Conservation (phyloP, 2,888 invertebrate genomes). For the Cosmopolites sordidus region DNA sequence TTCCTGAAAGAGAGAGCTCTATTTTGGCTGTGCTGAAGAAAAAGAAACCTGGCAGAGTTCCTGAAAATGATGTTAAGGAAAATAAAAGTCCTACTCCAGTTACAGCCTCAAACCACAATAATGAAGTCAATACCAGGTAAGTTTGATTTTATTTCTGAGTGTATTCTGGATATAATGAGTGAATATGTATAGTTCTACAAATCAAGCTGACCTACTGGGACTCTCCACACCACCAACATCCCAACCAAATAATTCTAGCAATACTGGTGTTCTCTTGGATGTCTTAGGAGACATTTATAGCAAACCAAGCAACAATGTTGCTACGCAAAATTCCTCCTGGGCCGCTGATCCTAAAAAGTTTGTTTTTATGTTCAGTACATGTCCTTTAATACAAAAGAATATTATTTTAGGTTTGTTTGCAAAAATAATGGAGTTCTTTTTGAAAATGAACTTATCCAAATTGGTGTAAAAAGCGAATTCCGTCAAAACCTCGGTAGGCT, state of each 20-base stretch:
- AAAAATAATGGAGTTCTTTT: slow-evolving; percentile 98
- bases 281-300: slow-evolving; percentile 87
- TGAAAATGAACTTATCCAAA: slow-evolving; percentile 96
- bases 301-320: slow-evolving; percentile 52
- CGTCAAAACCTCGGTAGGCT: slow-evolving; percentile 93
- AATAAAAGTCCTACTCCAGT: slow-evolving; percentile 69
- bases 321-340: slow-evolving; percentile 45
- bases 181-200: slow-evolving; percentile 34
- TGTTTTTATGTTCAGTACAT: slow-evolving; percentile 28
- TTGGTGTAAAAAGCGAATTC: slow-evolving; percentile 96
- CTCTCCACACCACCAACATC: slow-evolving; percentile 81
- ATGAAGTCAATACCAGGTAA: slow-evolving; percentile 49
- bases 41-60: slow-evolving; percentile 93
- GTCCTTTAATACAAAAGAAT: not conserved
- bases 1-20: slow-evolving; percentile 96
- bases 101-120: slow-evolving; percentile 46
- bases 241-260: slow-evolving; percentile 55
- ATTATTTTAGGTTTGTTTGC: slow-evolving; percentile 67
- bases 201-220: slow-evolving; percentile 80
- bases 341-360: slow-evolving; percentile 71
- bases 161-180: not conserved
- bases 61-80: slow-evolving; percentile 80
- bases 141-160: not conserved
- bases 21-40: slow-evolving; percentile 97
- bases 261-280: slow-evolving; percentile 80